Conservation (phyloP, 2,888 invertebrate genomes). For the Eristalis arbustorum region DNA sequence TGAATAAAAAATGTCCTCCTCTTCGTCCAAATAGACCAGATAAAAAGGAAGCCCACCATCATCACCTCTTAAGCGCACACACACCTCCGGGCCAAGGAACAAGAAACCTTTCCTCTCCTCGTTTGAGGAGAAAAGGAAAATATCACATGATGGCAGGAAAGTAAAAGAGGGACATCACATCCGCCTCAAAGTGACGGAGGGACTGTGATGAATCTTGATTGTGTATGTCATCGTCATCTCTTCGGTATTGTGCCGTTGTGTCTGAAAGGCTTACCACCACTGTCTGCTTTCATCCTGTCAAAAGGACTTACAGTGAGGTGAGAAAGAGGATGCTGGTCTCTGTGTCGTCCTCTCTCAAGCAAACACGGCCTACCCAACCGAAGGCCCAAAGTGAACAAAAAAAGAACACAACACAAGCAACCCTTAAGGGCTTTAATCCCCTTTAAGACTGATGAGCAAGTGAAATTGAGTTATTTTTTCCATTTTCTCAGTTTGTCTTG, state of each 20-base stretch:
- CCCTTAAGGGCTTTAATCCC: constrained; percentile 56
- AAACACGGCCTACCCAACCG: neutral
- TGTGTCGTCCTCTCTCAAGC: constrained; percentile 2
- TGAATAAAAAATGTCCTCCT: neutral
- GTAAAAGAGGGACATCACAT: constrained; percentile 53
- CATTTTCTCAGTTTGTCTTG: constrained; percentile 14
- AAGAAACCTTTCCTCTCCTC: neutral
- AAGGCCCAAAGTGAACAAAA: no score
- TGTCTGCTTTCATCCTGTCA: constrained; percentile 18
- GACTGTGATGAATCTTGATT: constrained; percentile 62
- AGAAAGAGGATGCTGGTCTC: constrained; percentile 39
- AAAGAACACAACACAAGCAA: neutral
- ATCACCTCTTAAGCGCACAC: no score
- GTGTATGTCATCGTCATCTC: constrained; percentile 33
- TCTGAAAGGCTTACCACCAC: constrained; percentile 62
- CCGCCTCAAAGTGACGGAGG: constrained; percentile 35
- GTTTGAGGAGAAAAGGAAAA: neutral
- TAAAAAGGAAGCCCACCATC: constrained; percentile 4
- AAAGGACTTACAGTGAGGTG: constrained; percentile 21
- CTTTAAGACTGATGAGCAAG: constrained; percentile 51
- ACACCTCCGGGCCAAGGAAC: neutral
- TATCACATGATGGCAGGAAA: constrained; percentile 32
- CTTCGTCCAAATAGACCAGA: neutral
- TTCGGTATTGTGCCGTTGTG: constrained; percentile 35
- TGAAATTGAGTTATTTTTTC: constrained; percentile 65